Base-by-base conservation (phyloP, 2,888 invertebrate genomes). In the Lithophane socia region DNA sequence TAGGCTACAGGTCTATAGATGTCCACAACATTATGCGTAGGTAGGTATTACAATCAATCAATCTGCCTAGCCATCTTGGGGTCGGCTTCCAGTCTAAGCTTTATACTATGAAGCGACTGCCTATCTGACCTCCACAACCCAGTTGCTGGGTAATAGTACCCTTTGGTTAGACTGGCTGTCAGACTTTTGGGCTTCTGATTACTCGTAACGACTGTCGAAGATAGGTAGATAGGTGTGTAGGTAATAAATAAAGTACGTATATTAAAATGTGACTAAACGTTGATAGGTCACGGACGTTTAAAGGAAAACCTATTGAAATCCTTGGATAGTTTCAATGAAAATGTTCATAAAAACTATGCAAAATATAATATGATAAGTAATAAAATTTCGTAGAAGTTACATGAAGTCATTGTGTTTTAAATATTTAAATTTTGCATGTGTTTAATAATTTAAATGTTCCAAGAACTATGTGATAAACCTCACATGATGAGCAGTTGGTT, bases 301-400 rank as follows among this genome's bases (percentile, higher is more conserved):
- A 63, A 79, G 84, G 67, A 79, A 79, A 68, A 83, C 77, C 21
- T 47, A n/a, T n/a, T 77, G 3, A 78, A 64, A 68, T 21, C 10
- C 56, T 68, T 64, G 63, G 44, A 73, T 58, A 68, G 13, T 63
- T 61, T 18, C 13, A 52, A 58, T 66, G 65, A 42, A 56, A 56
- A 56, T 58, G 58, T 58, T 58, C 16, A 61, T 16, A 61, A 37
- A 47, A 63, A 64, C 13, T 52, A 24, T 8, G 3, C 29, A 79
- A 71, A 80, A 79, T n/a, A n/a, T n/a, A 65, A 18, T n/a, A 49
- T 37, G 42, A 37, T 54, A 64, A 58, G 16, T 63, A 72, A 64
- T 68, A 60, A 37, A 13, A 66, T 49, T 85, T 80, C 81, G 74
- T 64, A 81, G 81, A 85, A 85, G 29, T 42, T 29, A 68, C 47